Evolutionary conservation across 2,113 vertebrate genomes (phyloP), one percentile per base, ranked within the genome.

Genomic region (Saimiri boliviensis): DNA sequence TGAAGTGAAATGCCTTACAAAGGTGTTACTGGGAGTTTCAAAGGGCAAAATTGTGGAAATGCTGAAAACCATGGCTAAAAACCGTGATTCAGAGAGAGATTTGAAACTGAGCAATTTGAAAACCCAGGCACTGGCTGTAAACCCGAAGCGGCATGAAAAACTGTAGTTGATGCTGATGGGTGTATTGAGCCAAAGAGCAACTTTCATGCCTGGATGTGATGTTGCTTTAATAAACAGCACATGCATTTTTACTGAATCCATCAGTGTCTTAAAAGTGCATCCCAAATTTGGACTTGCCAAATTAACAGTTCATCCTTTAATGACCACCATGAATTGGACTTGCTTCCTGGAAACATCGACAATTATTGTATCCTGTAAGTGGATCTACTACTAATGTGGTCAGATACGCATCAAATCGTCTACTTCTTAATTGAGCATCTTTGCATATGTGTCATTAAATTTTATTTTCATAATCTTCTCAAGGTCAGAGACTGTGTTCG

Each of bases 241-340:
- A 5, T 47, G 0, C 0, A 49, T 25, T 82, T 60, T 85, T 16
- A 42, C 3, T 88, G 66, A 40, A 77, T 40, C 20, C 19, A 2
- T 54, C 27, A 54, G 19, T 37, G 1, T 63, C 30, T 87, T 40
- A 54, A 70, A 88, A 87, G 2, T 3, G n/a, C 11, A 49, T 11
- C 14, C 42, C 66, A 8, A 1, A 42, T 82, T 81, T 0, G 2
- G 37, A n/a, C 8, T 83, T 83, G 32, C 70, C 17, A 86, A 82
- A 56, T 89, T 23, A 63, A 30, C 4, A 60, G 13, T 83, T 74
- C 23, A 40, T 90, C 21, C n/a, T 73, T 96, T 85, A 81, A 81
- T 21, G 23, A 16, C 1, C 10, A 82, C 1, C 17, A 30, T 27
- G 8, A 49, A 68, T 58, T 88, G 21, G 20, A 68, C 1, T 60